Conservation (phyloP, 2,113 vertebrate species). For the Lampris incognitus region DNA sequence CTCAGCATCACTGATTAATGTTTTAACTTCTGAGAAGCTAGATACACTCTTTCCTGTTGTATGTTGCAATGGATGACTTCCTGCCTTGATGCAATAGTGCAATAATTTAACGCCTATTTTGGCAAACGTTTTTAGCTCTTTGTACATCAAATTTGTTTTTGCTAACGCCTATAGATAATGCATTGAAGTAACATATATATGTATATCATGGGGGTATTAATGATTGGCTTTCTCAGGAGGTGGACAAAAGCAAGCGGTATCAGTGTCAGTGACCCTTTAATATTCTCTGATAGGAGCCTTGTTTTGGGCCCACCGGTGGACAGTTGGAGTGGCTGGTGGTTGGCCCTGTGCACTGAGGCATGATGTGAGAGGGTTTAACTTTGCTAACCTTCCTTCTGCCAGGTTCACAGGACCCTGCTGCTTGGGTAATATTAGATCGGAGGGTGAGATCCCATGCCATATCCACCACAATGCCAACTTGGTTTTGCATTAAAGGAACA, state of each 20-base stretch:
- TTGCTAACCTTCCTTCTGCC: conserved; percentile 98
- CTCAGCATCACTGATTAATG: not conserved
- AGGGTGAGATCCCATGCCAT: conserved; percentile 85
- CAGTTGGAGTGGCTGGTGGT: conserved; percentile 85
- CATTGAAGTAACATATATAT: not conserved
- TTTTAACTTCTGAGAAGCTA: not conserved
- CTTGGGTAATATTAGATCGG: conserved; percentile 96
- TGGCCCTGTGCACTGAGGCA: conserved; percentile 90
- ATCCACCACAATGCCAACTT: conserved; percentile 80
- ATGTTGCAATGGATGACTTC: not conserved
- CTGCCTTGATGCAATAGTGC: not conserved
- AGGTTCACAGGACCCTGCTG: conserved; percentile 92
- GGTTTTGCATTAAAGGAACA: conserved; percentile 85
- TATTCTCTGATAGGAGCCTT: conserved; percentile 66
- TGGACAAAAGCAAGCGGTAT: conserved; percentile 15
- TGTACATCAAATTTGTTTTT: too few relatives aligned
- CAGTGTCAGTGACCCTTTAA: conserved; percentile 59
- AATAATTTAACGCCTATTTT: too few relatives aligned
- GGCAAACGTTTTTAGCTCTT: too few relatives aligned
- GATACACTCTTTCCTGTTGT: not conserved
- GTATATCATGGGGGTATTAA: not conserved
- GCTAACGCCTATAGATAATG: too few relatives aligned
- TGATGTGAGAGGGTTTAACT: conserved; percentile 98
- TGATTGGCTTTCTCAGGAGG: conserved; percentile 2
- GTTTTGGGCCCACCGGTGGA: conserved; percentile 58